Percentiles rank a stretch among this genome's conserved stretches.
Conservation (phyloP, 2,113 vertebrate species). For the Sminthopsis crassicaudata region DNA sequence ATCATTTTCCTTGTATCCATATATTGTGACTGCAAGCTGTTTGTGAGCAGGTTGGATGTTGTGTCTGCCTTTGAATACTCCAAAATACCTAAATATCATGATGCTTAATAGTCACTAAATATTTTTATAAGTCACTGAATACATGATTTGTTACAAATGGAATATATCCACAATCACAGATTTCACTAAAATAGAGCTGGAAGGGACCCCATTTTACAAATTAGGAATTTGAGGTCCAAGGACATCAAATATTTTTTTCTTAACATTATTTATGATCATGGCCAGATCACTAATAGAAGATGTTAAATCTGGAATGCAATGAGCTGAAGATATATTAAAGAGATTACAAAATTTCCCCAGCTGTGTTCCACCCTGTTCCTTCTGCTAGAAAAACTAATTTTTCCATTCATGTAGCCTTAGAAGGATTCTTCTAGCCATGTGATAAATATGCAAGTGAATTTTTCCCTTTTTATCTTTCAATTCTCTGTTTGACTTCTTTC, state of each 20-base stretch:
- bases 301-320: background rate
- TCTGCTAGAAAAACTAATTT: slow-evolving; percentile 33
- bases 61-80: background rate
- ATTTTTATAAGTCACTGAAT: background rate
- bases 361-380: background rate
- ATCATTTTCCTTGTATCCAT: background rate
- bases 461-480: background rate
- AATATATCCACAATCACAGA: background rate
- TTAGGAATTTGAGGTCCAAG: background rate
- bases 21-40: background rate
- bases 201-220: background rate
- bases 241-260: background rate
- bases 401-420: background rate
- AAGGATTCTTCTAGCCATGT: slow-evolving; percentile 11
- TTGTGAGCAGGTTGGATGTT: background rate
- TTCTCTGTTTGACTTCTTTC: slow-evolving; percentile 23
- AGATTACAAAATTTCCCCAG: slow-evolving; percentile 1
- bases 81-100: background rate
- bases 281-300: background rate
- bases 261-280: background rate
- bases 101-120: background rate
- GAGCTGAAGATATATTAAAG: background rate
- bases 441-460: background rate
- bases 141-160: background rate
- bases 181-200: background rate